Evolutionary conservation across 2,797 vertebrate genomes (phyloP).

Genomic region (Ceryle rudis): DNA sequence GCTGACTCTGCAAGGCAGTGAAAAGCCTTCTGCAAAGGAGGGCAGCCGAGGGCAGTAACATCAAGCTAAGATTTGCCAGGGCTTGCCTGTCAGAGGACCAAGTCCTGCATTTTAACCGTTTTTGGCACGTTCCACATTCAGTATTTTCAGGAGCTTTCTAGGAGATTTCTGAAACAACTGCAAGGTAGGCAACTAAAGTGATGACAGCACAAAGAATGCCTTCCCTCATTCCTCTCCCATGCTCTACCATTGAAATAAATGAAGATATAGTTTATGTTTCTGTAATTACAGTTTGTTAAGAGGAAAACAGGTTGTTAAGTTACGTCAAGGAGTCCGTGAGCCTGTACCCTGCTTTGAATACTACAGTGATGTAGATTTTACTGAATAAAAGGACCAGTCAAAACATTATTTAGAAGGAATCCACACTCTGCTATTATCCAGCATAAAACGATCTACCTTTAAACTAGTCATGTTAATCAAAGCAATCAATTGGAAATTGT

Average conservation of each 20-base stretch:
- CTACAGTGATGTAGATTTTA: not conserved
- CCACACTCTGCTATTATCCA: not conserved
- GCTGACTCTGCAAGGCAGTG: slow-evolving; percentile 35
- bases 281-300: slow-evolving; percentile 54
- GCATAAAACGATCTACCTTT: not conserved
- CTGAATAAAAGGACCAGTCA: not conserved
- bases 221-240: slow-evolving; percentile 49
- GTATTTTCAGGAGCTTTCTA: slow-evolving; percentile 61
- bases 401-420: not conserved
- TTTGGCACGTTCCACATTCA: slow-evolving; percentile 33
- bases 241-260: not conserved
- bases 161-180: slow-evolving; percentile 53
- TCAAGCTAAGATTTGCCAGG: slow-evolving; percentile 51
- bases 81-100: slow-evolving; percentile 28
- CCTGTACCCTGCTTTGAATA: slow-evolving; percentile 15
- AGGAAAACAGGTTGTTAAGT: slow-evolving; percentile 17
- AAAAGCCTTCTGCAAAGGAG: slow-evolving; percentile 6
- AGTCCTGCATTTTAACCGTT: slow-evolving; percentile 56
- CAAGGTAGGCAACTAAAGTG: not conserved
- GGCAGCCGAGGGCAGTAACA: slow-evolving; percentile 26
- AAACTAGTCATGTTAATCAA: not conserved
- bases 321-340: not conserved
- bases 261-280: slow-evolving; percentile 41
- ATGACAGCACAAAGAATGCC: not conserved
- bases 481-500: not conserved